Base-by-base conservation (phyloP, 2,113 vertebrate genomes). In the Eulemur macaco region DNA sequence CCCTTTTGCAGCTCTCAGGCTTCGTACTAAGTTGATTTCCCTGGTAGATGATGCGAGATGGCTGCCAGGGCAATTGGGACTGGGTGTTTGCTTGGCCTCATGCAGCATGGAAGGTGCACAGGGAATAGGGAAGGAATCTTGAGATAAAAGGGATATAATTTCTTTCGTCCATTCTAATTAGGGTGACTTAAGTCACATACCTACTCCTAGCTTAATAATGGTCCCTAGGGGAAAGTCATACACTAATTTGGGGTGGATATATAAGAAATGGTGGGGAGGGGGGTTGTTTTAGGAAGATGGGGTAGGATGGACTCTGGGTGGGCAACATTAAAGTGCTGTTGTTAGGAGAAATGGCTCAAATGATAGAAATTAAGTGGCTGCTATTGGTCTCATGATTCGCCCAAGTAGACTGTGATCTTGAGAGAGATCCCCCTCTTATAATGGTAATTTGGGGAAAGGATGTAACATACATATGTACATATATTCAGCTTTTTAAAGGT, bases 401-500 rank as follows among this genome's bases (percentile, higher is more conserved):
- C 34, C 25, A 21, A 10, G 11, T 6, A 12, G 31, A 60, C 11
- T 7, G 17, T 37, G 42, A 54, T 58, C 8, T 84, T 85, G 52
- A 47, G 66, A 37, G 25, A 47, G 56, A 63, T 17, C 31, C 8
- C 85, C 29, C 12, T 29, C 3, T 45, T 4, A 56, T 63, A 60
- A 68, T 14, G 39, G 11, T 31, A 47, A 47, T 34, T 50, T 6
- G 6, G 54, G 54, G 27, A n/a, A 91, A 69, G 9, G 27, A 21
- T n/a, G 5, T 45, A 73, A 64, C 3, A 90, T 31, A 85, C 25
- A 37, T 27, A 47, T 6, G 5, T n/a, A 54, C 1, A 37, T 23
- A 50, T n/a, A 34, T 83, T 81, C 37, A 54, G n/a, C 5, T 63
- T 92, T 92, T 97, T 42, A 96, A 86, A 92, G 52, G 18, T 34